Evolutionary conservation across 2,888 invertebrate genomes (phyloP).

Genomic region (Rapana venosa): DNA sequence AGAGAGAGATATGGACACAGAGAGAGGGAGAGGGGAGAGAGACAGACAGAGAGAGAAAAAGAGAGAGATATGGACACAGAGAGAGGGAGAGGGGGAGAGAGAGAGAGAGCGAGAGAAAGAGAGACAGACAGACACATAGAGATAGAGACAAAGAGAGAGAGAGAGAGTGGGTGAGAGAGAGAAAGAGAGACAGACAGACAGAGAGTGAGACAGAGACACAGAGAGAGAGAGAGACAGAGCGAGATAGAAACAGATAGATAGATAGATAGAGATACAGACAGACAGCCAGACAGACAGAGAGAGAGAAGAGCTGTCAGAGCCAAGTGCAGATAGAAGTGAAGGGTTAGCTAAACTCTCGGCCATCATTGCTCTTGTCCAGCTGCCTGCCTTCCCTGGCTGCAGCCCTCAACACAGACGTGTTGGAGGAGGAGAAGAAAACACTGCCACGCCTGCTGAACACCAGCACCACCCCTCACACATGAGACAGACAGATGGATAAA

Average conservation of each 20-base stretch:
- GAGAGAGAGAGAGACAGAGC: background rate
- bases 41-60: background rate
- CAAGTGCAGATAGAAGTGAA: no score
- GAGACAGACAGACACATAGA: background rate
- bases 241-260: background rate
- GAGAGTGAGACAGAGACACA: background rate
- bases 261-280: background rate
- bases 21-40: no score
- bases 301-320: background rate
- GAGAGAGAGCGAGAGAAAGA: background rate
- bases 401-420: no score
- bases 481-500: no score
- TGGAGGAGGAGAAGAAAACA: no score
- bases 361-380: no score
- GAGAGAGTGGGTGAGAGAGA: slow-evolving; percentile 2
- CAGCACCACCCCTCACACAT: no score
- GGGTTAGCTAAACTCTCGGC: no score
- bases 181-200: slow-evolving; percentile 9
- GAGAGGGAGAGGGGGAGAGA: background rate
- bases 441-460: no score
- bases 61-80: background rate
- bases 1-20: background rate
- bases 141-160: background rate
- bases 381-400: no score
- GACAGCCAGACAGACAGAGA: background rate